Evolutionary conservation across 2,888 invertebrate genomes (phyloP).

Genomic region (Apotomis betuletana): DNA sequence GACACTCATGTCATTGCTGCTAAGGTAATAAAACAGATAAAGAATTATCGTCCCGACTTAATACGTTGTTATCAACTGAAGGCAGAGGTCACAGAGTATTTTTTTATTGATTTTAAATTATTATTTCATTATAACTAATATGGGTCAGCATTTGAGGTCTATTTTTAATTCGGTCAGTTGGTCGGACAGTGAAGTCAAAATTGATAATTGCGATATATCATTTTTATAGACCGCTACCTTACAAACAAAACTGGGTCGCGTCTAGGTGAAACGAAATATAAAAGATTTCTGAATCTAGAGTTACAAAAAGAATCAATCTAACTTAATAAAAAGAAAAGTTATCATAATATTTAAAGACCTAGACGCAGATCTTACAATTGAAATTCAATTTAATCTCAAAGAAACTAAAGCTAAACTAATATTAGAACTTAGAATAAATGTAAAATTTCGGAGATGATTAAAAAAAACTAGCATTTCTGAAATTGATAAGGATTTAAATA

Average conservation of each 20-base stretch:
- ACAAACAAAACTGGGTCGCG: not conserved
- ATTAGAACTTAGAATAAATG: constrained; percentile 32
- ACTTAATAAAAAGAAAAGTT: not conserved
- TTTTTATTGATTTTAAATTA: constrained; percentile 26
- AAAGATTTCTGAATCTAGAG: not conserved
- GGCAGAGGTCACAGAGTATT: constrained; percentile 20
- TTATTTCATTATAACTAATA: constrained; percentile 14
- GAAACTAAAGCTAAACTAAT: constrained; percentile 30
- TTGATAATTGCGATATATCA: constrained; percentile 23
- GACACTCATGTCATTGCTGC: constrained; percentile 52
- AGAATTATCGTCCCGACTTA: constrained; percentile 37
- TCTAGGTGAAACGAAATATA: not conserved
- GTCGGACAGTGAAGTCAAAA: constrained; percentile 13
- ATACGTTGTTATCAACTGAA: constrained; percentile 29
- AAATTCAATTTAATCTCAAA: not conserved
- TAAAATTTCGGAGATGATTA: constrained; percentile 22
- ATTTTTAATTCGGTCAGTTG: constrained; percentile 19
- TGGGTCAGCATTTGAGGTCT: constrained; percentile 26
- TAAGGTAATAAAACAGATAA: constrained; percentile 45
- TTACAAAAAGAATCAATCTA: not conserved
- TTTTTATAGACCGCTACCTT: not conserved
- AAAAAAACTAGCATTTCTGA: constrained; percentile 34
- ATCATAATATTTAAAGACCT: not conserved
- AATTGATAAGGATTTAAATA: constrained; percentile 33
- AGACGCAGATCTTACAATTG: not conserved